Conservation (phyloP, 1,140 invertebrate genomes). For the Battus philenor region DNA sequence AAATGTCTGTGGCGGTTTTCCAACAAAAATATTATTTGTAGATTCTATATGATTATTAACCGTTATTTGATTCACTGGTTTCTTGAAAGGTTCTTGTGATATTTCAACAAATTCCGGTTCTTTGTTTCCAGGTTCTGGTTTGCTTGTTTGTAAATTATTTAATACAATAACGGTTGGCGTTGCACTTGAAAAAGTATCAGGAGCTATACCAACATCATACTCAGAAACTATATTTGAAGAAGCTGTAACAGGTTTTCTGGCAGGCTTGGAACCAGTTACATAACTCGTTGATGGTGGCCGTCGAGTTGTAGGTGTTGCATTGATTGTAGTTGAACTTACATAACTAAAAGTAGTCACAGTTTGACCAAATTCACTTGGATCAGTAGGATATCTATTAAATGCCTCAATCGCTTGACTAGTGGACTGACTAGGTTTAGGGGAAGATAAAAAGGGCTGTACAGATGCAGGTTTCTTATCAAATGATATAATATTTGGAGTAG, state of each 20-base stretch:
- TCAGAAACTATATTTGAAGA: conserved; percentile 33
- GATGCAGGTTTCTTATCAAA: conserved; percentile 36
- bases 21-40: conserved; percentile 74
- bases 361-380: conserved; percentile 56
- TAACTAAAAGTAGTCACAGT: conserved; percentile 64
- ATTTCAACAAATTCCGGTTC: conserved; percentile 64
- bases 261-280: conserved; percentile 73
- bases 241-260: conserved; percentile 56
- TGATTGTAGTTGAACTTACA: conserved; percentile 58
- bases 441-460: conserved; percentile 39
- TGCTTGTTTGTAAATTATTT: conserved; percentile 62
- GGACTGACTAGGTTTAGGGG: conserved; percentile 52
- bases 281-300: conserved; percentile 78
- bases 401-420: conserved; percentile 62
- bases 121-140: conserved; percentile 54
- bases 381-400: conserved; percentile 62
- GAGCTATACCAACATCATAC: conserved; percentile 39
- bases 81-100: conserved; percentile 66
- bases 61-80: conserved; percentile 74
- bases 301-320: conserved; percentile 41
- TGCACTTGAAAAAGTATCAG: conserved; percentile 74
- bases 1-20: conserved; percentile 52
- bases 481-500: conserved; percentile 49
- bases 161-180: conserved; percentile 85
- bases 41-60: conserved; percentile 78